Evolutionary conservation across 2,888 invertebrate species (phyloP), one percentile per base, ranked within the genome.

Genomic region (Selenia dentaria): DNA sequence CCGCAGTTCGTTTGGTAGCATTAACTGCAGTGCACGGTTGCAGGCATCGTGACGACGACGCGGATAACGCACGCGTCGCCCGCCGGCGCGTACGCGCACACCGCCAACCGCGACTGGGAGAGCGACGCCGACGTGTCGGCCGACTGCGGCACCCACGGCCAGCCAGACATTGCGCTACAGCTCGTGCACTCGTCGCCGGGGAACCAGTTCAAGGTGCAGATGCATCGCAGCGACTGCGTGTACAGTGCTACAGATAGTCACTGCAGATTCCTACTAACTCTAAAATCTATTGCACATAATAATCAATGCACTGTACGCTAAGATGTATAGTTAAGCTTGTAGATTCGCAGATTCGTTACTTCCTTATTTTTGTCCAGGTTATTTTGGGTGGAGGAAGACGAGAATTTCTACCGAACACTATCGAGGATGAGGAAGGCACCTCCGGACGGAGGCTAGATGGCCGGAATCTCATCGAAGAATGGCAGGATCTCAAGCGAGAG

Each of bases 51-150:
- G 12, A 96, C 96, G 6, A 95, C 94, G 1, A 94, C 95, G 0
- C 90, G 95, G 41, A 92, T 96, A 0, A 96, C 96, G 0, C 95
- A 96, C 73, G 96, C 96, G 2, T 95, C 95, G 0, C 96, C 96
- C 0, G 92, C 93, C 0, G 94, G 94, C 0, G 81, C 92, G 0
- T 95, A 93, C 73, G 94, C 96, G 0, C 94, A 94, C 67, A 81
- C 91, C 0, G 93, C 95, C 0, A 80, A 93, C 55, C 91, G 96
- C 25, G 90, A 94, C 67, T 96, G 95, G 95, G 96, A 96, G 81
- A 92, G 87, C 62, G 95, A 95, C 73, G 87, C 85, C 0, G 92
- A 92, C 37, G 83, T 94, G 3, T 46, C 26, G 1, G 56, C 5
- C 0, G 62, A 46, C 18, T 68, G 71, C 12, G 50, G 45, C 26